phyloP scores from a whole-genome alignment of 2,797 vertebrate species.

The Uromys caudimaculatus region DNA sequence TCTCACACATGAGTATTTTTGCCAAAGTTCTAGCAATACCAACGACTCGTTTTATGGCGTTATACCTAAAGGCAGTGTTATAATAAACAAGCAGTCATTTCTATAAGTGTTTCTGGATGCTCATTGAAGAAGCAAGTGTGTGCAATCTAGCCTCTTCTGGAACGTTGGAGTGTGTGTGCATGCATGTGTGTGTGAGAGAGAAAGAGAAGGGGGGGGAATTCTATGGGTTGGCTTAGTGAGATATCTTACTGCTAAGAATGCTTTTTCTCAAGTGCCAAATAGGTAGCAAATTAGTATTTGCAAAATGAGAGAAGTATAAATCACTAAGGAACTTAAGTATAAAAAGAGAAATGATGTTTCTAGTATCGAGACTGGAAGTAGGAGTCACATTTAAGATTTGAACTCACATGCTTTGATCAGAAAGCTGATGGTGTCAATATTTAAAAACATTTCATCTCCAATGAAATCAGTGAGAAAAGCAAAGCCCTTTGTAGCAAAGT shows the following conservation, averaged over 20 bases:
- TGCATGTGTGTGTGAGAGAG: background rate
- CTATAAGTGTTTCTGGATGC: constrained; percentile 8
- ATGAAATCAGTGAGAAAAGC: background rate
- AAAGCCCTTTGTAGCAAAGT: background rate
- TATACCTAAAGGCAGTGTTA: constrained; percentile 32
- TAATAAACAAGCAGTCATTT: constrained; percentile 47
- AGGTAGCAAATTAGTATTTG: background rate
- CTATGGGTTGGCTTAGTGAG: background rate
- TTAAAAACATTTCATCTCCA: too few species aligned
- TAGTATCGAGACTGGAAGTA: background rate
- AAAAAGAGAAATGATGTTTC: background rate
- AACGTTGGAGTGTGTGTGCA: background rate
- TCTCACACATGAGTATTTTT: constrained; percentile 61
- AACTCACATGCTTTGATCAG: background rate
- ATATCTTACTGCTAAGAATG: background rate
- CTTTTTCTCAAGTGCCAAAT: background rate
- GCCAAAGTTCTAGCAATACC: background rate
- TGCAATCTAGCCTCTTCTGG: background rate
- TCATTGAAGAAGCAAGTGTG: constrained; percentile 45
- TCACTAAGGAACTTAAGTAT: background rate
- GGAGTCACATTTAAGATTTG: background rate
- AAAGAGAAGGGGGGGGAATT: background rate
- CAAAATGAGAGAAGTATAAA: background rate
- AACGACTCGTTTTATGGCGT: constrained; percentile 50
- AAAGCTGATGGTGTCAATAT: background rate